Evolutionary conservation across 2,113 vertebrate species (phyloP).

Genomic region (Balaenoptera acutorostrata): DNA sequence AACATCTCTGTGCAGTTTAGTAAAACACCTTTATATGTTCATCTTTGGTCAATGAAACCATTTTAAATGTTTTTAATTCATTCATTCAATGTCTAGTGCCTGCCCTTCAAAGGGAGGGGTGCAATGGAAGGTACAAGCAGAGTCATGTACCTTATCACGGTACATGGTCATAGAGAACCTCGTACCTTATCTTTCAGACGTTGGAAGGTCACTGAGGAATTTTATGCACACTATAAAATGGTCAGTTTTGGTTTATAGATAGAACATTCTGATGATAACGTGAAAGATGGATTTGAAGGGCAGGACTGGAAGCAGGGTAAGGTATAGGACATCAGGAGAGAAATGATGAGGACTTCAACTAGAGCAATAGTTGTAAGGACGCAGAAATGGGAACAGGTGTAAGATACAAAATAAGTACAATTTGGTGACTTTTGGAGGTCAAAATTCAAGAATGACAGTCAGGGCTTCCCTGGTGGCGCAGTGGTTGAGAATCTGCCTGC

Average conservation of each 20-base stretch:
- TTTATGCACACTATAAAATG: neutral
- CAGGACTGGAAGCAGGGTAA: neutral
- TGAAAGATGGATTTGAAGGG: neutral
- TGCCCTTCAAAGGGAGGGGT: neutral
- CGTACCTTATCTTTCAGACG: neutral
- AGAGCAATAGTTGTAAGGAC: neutral
- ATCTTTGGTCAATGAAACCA: neutral
- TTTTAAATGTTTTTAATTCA: neutral
- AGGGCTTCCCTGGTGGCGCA: too few relatives aligned
- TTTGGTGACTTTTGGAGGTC: neutral
- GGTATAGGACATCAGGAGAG: neutral
- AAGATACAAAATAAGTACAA: neutral
- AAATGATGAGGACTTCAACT: neutral
- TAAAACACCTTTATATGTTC: neutral
- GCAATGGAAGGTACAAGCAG: neutral
- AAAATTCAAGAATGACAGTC: neutral
- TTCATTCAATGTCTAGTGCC: neutral
- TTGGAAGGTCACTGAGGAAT: neutral
- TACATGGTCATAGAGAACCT: neutral
- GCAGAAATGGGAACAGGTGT: neutral
- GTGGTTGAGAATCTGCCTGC: too few relatives aligned
- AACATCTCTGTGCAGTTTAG: neutral
- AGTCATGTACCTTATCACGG: too few relatives aligned
- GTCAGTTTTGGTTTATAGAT: neutral
- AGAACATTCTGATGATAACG: neutral